Base-by-base conservation (phyloP, 2,888 invertebrate species). In the Plebejus melissa region DNA sequence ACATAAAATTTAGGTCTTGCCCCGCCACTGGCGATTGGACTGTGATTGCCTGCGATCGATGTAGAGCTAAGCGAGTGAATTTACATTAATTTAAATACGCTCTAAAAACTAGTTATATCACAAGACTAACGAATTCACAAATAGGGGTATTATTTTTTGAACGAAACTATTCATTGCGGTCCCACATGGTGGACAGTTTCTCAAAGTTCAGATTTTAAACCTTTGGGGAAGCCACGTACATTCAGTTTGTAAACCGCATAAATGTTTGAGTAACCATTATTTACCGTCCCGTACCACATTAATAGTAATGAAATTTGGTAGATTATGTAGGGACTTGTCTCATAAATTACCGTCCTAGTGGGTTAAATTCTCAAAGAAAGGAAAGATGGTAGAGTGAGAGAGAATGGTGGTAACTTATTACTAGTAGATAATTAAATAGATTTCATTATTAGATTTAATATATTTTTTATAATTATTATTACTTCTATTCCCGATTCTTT, bases 121-220 rank as follows among this genome's bases (percentile, higher is more conserved):
- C 54, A 16, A 54, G 0, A 54, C 54, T 16, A 32, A 9, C 13
- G 32, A 65, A 65, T 65, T 65, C 13, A 0, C 65, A 65, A 65
- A 65, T 65, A 36, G 16, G 65, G 65, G 65, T 65, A 50, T 71
- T 46, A 13, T 71, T 46, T 46, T 41, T 69, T 46, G 36, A 50
- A 75, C 36, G 46, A 54, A 75, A 75, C 75, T 69, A 54, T 22
- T 46, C 75, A 36, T 74, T 75, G 75, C 28, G 75, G 70, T 75
- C 75, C 75, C 75, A 54, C 70, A 75, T 75, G 70, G n/a, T 50
- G 50, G 75, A 70, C 70, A 57, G 70, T 70, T 75, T 54, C 70
- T 69, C 54, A 70, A 75, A 70, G 32, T 11, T 41, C 74, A 50
- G 46, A 70, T 70, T 75, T 57, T 57, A 57, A 75, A 75, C 69